A percentile compares a stretch with the other conserved stretches of the same genome.
Conservation (phyloP, 2,888 invertebrate genomes). For the Crioceris asparagi region DNA sequence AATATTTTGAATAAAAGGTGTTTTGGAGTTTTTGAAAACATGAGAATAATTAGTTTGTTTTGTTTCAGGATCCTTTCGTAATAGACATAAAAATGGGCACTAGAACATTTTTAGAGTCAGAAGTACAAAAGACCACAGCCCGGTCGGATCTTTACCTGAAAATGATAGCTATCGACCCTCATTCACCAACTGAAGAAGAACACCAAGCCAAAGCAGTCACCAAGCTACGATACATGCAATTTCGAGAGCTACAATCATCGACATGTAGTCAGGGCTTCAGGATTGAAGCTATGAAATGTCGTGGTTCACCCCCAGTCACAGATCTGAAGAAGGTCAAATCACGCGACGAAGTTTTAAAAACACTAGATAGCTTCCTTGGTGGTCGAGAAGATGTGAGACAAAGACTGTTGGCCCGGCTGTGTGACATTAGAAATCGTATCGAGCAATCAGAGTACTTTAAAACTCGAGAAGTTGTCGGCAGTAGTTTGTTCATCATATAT, state of each 20-base stretch:
- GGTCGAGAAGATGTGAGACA: constrained; percentile 53
- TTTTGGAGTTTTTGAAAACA: too few species aligned
- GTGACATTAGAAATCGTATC: constrained; percentile 65
- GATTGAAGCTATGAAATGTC: constrained; percentile 88
- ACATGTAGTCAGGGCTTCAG: constrained; percentile 89
- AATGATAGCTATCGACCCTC: constrained; percentile 86
- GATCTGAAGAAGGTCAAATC: constrained; percentile 82
- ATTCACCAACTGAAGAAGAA: constrained; percentile 77
- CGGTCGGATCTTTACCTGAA: constrained; percentile 87
- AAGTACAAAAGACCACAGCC: constrained; percentile 79
- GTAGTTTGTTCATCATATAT: constrained; percentile 88
- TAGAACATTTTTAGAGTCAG: constrained; percentile 89
- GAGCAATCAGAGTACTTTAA: constrained; percentile 78
- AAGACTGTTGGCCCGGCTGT: constrained; percentile 61
- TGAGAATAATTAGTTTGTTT: constrained; percentile 8
- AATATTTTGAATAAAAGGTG: too few species aligned
- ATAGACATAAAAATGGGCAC: constrained; percentile 98
- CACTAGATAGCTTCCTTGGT: constrained; percentile 65
- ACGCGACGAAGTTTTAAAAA: constrained; percentile 59
- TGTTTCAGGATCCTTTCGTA: constrained; percentile 68
- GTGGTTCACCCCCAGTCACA: constrained; percentile 71
- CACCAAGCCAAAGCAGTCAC: constrained; percentile 75
- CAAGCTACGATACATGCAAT: constrained; percentile 94
- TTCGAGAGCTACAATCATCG: constrained; percentile 87
- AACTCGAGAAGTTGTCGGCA: constrained; percentile 85